Evolutionary conservation across 2,113 vertebrate genomes (phyloP).

Genomic region (Gymnocephalus cernua): DNA sequence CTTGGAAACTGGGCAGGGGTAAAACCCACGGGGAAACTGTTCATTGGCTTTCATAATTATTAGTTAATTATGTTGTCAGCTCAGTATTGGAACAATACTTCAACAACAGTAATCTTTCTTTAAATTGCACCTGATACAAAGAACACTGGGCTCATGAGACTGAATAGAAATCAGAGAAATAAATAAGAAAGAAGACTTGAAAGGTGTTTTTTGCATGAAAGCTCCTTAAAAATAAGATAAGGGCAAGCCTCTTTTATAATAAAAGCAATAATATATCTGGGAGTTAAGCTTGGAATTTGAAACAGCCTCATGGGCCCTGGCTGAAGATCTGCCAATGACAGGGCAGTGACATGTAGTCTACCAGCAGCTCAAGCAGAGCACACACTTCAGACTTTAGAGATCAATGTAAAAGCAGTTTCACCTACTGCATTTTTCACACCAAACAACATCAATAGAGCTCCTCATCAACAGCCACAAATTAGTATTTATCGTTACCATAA

Average conservation of each 20-base stretch:
- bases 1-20: conserved; percentile 8
- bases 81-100: conserved; percentile 18
- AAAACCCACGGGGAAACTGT: conserved; percentile 20
- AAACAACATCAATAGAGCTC: conserved; percentile 59
- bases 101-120: conserved; percentile 28
- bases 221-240: conserved; percentile 4
- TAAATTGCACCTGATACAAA: conserved; percentile 31
- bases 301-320: background rate
- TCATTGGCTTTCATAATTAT: conserved; percentile 35
- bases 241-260: background rate
- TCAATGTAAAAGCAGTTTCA: conserved; percentile 31
- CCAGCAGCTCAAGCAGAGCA: background rate
- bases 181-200: background rate
- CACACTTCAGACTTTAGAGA: conserved; percentile 8
- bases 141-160: background rate
- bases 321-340: conserved; percentile 13
- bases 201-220: background rate
- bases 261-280: conserved; percentile 4
- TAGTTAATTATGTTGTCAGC: conserved; percentile 42
- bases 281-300: conserved; percentile 8
- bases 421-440: conserved; percentile 28
- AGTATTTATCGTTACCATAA: conserved; percentile 71
- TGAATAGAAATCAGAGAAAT: background rate
- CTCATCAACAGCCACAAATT: conserved; percentile 58
- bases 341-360: background rate